Evolutionary conservation across 2,888 invertebrate species (phyloP), one percentile per base, ranked within the genome.

Genomic region (Agrochola lychnidis): DNA sequence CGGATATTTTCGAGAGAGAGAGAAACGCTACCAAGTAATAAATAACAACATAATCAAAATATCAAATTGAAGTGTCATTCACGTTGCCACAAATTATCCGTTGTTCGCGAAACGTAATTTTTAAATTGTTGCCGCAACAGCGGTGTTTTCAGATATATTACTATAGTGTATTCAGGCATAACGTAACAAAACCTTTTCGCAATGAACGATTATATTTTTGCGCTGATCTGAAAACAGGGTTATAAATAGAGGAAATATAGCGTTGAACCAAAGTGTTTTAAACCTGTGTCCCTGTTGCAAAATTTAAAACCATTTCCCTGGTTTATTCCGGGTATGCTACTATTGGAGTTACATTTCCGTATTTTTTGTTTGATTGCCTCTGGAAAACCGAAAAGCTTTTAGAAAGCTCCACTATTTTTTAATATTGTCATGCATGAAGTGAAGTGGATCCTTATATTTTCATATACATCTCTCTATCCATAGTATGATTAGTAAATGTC

Each of bases 321-420:
- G 56, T 70, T 42, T 68, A 59, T 64, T 59, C 36, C 16, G 59
- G 48, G 36, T 45, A 42, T 66, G 42, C n/a, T 40, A 30, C 48
- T 64, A 76, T 75, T 62, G 81, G 57, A 66, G 45, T 16, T 56
- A 42, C 30, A 56, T 82, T 71, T 74, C 56, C 25, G 56, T 22
- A 22, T 53, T 63, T 75, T 73, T 64, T 64, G n/a, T 79, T 71
- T 80, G 75, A 80, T 78, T 76, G 53, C 56, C 57, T 14, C 25
- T 69, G 68, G 59, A 56, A 72, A 72, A 40, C 71, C 64, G 16
- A 81, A 87, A 84, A 81, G 82, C 86, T 89, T 89, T 88, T 81
- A 82, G 79, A 70, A 74, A 87, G 79, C 76, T 76, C 73, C 67
- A 73, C 68, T 80, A 78, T 74, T 53, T 77, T 84, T 85, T 76